Evolutionary conservation across 2,888 invertebrate genomes (phyloP).

Genomic region (Ephialtes manifestator): DNA sequence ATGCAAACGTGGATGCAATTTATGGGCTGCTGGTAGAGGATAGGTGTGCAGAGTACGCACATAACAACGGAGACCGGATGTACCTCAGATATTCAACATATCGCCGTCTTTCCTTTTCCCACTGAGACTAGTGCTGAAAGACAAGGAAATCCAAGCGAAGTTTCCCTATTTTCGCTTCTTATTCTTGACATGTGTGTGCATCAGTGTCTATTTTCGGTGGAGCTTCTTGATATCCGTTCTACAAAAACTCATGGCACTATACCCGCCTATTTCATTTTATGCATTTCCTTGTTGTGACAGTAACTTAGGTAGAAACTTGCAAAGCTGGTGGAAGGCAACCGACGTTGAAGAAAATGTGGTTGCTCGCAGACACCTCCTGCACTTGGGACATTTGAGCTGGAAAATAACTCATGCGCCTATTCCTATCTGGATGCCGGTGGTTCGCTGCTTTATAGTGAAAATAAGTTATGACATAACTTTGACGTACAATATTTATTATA

Average conservation of each 20-base stretch:
- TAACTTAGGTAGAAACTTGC: constrained; percentile 5
- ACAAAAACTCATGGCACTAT: neutral
- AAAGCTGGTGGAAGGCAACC: neutral
- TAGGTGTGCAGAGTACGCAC: constrained; percentile 26
- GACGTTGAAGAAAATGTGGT: constrained; percentile 8
- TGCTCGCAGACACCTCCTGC: neutral
- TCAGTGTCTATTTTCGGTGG: constrained; percentile 8
- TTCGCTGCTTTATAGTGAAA: neutral
- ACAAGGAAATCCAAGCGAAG: constrained; percentile 47
- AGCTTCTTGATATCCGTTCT: constrained; percentile 8
- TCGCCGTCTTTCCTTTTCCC: constrained; percentile 49
- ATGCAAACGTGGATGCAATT: constrained; percentile 55
- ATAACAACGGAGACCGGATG: constrained; percentile 53
- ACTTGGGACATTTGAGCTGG: constrained; percentile 14
- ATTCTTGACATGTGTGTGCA: constrained; percentile 9
- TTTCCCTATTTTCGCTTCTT: constrained; percentile 39
- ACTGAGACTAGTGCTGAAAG: neutral
- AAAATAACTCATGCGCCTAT: neutral
- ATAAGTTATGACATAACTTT: neutral
- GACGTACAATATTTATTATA: neutral
- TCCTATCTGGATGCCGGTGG: neutral
- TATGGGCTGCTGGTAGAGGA: constrained; percentile 48
- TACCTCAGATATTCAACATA: constrained; percentile 50
- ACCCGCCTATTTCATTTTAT: constrained; percentile 35
- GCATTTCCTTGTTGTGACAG: constrained; percentile 27